phyloP scores from a whole-genome alignment of 2,113 vertebrate genomes.

The Vulpes vulpes region DNA sequence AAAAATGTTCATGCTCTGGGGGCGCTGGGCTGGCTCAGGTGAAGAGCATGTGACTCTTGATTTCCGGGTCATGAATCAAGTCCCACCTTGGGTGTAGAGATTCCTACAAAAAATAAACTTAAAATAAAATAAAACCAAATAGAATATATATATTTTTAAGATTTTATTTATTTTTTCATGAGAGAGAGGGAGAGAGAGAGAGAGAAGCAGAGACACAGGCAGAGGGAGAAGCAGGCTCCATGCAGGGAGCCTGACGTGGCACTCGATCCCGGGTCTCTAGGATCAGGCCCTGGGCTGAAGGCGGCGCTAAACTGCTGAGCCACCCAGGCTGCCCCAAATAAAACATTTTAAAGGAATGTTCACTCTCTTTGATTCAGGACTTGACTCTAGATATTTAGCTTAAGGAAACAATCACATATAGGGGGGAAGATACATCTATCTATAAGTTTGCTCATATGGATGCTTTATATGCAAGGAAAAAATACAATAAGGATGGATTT shows the following conservation, averaged over 20 bases:
- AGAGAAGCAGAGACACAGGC: too few relatives aligned
- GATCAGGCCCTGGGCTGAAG: too few relatives aligned
- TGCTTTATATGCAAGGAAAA: background rate
- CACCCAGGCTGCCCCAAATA: too few relatives aligned
- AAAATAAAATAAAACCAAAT: background rate
- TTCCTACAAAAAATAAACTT: background rate
- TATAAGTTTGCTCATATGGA: background rate
- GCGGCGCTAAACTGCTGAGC: too few relatives aligned
- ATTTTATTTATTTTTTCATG: too few relatives aligned
- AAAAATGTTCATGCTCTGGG: too few relatives aligned
- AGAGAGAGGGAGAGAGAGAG: too few relatives aligned
- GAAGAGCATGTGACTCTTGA: background rate
- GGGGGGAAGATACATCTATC: background rate
- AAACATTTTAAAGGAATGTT: background rate
- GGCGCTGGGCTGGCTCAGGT: too few relatives aligned
- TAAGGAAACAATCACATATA: background rate
- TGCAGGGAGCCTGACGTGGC: too few relatives aligned
- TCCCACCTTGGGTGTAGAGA: background rate
- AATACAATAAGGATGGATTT: background rate
- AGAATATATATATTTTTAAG: background rate
- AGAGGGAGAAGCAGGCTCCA: too few relatives aligned
- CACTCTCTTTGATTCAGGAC: background rate
- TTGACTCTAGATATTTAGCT: background rate
- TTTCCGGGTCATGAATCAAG: background rate
- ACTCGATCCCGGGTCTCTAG: too few relatives aligned